phyloP scores from a whole-genome alignment of 2,113 vertebrate genomes.

The Andinoacara biseriatus region DNA sequence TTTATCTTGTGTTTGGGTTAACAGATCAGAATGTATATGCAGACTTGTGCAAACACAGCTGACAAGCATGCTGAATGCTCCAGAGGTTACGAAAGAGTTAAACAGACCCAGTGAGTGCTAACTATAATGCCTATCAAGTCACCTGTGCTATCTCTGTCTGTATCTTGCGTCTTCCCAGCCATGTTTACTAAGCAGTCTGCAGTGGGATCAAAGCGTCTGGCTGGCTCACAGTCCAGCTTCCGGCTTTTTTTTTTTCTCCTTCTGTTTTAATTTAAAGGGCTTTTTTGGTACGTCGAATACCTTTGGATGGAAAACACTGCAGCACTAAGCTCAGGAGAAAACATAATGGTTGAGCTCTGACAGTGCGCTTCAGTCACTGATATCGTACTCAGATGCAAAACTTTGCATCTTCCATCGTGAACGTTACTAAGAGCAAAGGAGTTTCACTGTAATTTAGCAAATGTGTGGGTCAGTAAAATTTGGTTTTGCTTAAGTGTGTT shows the following conservation, averaged over 20 bases:
- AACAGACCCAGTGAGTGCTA: neutral
- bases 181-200: constrained; percentile 46
- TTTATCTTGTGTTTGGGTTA: neutral
- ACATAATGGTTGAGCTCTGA: neutral
- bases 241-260: neutral
- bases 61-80: neutral
- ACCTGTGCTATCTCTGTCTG: constrained; percentile 45
- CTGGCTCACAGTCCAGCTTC: constrained; percentile 12
- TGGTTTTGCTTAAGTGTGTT: neutral
- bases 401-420: neutral
- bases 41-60: neutral
- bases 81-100: neutral
- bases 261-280: constrained; percentile 8
- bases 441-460: neutral
- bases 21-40: neutral
- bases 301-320: constrained; percentile 6
- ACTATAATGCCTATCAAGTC: constrained; percentile 22
- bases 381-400: neutral
- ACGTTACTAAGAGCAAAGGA: neutral
- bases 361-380: constrained; percentile 2
- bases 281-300: neutral
- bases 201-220: constrained; percentile 24
- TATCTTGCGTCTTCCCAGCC: constrained; percentile 10
- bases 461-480: neutral
- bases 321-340: neutral